Evolutionary conservation across 2,888 invertebrate species (phyloP), one percentile per base, ranked within the genome.

Genomic region (Athalia circularis): DNA sequence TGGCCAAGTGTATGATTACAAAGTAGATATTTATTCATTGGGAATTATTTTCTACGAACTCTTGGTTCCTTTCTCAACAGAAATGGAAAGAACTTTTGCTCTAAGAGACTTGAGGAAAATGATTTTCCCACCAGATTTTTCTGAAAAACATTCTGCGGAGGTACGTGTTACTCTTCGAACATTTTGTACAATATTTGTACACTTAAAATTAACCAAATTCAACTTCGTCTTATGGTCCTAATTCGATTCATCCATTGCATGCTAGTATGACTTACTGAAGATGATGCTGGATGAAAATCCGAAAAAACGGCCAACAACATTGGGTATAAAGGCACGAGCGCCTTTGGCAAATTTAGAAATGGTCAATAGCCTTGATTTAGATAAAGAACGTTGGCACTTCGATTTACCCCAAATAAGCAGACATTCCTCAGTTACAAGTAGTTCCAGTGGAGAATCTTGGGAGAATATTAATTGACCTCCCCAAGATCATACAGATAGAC

Each of bases 11-110:
- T 97, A 97, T 89, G 95, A 95, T 88, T 96, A 95, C 90, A 98
- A 98, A 91, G 98, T 98, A 77, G 99, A 99, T 90, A 98, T 99
- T 80, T 99, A 96, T 91, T 97, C 98, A 0, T 92, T 99, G 82
- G 99, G 98, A 0, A 92, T 99, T 79, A 98, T 99, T 80, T 93
- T 98, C 83, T 97, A 98, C 89, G 99, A 99, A 91, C 89, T 99
- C 78, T 92, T 99, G 62, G 94, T 96, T 76, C 96, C 97, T 15
- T 99, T 99, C 90, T 91, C 92, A 8, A 99, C 99, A 0, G 96
- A 97, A 90, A 95, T 97, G 93, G 99, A 99, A 91, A 92, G 99
- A 75, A 92, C 95, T 80, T 90, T 92, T 61, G 93, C 94, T 6
- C 91, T 97, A 74, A 92, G 93, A 77, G 91, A 93, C 81, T 91